phyloP scores from a whole-genome alignment of 2,888 invertebrate species.

The Amblyjoppa fuscipennis region DNA sequence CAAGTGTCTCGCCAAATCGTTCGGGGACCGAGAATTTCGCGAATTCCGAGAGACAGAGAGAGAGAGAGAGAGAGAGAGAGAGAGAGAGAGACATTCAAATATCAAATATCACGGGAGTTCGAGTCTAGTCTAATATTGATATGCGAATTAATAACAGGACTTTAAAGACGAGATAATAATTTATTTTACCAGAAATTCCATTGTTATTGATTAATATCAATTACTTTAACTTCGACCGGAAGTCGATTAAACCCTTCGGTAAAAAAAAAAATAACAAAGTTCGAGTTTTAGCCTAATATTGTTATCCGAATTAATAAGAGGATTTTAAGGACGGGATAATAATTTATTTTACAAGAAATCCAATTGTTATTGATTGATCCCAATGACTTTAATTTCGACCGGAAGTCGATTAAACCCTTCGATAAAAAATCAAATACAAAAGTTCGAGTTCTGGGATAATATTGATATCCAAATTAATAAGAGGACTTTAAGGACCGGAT shows the following conservation, averaged over 20 bases:
- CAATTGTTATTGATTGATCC: no score
- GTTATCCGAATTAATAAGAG: neutral
- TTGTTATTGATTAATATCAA: no score
- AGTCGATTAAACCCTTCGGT: no score
- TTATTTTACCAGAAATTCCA: neutral
- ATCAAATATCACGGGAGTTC: neutral
- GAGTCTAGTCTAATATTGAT: neutral
- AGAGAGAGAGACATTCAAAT: neutral
- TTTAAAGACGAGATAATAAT: neutral
- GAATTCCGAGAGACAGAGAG: neutral
- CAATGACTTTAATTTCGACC: no score
- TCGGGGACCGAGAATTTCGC: slow-evolving; percentile 11
- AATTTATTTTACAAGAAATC: neutral
- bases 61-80: slow-evolving; percentile 4
- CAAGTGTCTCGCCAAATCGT: slow-evolving; percentile 38
- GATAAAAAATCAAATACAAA: neutral
- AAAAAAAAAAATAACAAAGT: neutral
- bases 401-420: no score
- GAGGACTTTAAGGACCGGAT: neutral
- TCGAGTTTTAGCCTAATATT: neutral
- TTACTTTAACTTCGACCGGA: no score
- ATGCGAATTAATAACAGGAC: neutral
- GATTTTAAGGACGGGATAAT: neutral
- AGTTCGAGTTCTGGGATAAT: neutral
- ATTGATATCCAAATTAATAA: neutral